phyloP scores from a whole-genome alignment of 2,113 vertebrate genomes.

The Oncorhynchus gorbuscha region DNA sequence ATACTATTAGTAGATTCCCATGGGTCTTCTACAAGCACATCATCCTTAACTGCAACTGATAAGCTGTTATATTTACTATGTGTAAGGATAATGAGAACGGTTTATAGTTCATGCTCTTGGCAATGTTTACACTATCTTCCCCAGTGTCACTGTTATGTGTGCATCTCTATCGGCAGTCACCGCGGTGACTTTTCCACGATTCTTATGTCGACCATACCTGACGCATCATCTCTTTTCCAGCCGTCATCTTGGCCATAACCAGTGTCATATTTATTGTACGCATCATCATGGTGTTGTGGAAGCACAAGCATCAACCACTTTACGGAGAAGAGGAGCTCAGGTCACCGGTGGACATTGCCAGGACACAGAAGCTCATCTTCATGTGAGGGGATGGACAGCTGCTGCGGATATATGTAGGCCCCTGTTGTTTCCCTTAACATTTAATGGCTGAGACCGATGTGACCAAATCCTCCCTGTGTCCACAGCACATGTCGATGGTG shows the following conservation, averaged over 20 bases:
- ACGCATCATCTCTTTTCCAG: slow-evolving; percentile 33
- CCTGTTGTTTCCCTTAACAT: no score
- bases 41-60: background rate
- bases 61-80: background rate
- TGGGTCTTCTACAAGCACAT: background rate
- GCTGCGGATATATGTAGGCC: no score
- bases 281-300: slow-evolving; percentile 53
- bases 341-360: slow-evolving; percentile 60
- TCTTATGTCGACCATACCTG: background rate
- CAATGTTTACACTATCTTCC: no score
- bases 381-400: slow-evolving; percentile 20
- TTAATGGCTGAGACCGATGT: no score
- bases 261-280: slow-evolving; percentile 37
- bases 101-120: no score
- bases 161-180: no score
- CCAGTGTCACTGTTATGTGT: no score
- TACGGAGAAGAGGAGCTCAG: slow-evolving; percentile 42
- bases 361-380: slow-evolving; percentile 53
- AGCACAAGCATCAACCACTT: slow-evolving; percentile 48
- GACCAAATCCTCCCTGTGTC: no score
- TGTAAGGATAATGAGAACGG: background rate
- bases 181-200: background rate
- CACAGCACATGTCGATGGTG: no score
- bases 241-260: slow-evolving; percentile 37
- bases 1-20: background rate